phyloP scores from a whole-genome alignment of 2,888 invertebrate species.

The Patella ulyssiponensis region DNA sequence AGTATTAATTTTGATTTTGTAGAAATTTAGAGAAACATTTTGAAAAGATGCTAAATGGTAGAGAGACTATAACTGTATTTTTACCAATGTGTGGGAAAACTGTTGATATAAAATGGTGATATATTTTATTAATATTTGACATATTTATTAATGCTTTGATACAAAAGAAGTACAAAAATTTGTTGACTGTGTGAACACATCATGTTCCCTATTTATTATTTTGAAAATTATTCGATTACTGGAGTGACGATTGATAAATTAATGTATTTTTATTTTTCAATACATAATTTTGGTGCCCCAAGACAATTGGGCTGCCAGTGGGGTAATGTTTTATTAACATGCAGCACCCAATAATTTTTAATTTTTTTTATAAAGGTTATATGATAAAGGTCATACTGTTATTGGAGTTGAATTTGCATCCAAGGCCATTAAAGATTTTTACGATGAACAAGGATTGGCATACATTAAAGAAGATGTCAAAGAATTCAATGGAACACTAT shows the following conservation, averaged over 20 bases:
- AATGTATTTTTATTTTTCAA: too few species aligned
- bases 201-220: too few species aligned
- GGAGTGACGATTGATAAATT: too few species aligned
- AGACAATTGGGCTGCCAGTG: background rate
- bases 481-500: background rate
- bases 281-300: too few species aligned
- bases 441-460: background rate
- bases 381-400: slow-evolving; percentile 6
- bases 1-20: too few species aligned
- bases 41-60: slow-evolving; percentile 1
- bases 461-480: background rate
- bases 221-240: too few species aligned
- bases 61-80: background rate
- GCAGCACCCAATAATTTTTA: background rate
- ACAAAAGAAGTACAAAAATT: too few species aligned
- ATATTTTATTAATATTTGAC: too few species aligned
- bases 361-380: background rate
- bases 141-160: too few species aligned
- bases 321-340: background rate
- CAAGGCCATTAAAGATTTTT: background rate
- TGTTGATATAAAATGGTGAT: slow-evolving; percentile 1
- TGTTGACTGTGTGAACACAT: too few species aligned
- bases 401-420: background rate
- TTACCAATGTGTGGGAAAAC: background rate
- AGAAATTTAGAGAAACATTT: background rate